phyloP scores from a whole-genome alignment of 2,113 vertebrate genomes.

The Thymallus thymallus region DNA sequence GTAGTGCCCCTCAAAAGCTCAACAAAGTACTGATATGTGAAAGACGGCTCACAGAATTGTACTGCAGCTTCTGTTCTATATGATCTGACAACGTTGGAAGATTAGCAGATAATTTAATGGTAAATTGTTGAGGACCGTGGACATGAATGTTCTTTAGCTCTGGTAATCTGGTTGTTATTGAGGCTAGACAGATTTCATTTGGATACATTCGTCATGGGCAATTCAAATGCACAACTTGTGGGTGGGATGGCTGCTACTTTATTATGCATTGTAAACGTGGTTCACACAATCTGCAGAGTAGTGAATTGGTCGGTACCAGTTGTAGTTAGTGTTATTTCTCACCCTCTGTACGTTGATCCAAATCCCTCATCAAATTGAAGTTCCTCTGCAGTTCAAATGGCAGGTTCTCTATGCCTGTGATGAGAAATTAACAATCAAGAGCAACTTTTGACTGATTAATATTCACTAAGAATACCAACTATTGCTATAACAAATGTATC shows the following conservation, averaged over 20 bases:
- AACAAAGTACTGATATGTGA: too few species aligned
- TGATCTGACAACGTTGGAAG: neutral
- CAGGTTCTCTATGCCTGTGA: slow-evolving; percentile 92
- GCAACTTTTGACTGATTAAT: neutral
- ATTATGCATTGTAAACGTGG: neutral
- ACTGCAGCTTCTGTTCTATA: neutral
- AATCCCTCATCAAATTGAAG: slow-evolving; percentile 95
- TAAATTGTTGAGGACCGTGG: neutral
- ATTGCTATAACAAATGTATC: too few species aligned
- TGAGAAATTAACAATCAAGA: neutral
- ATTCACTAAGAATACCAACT: neutral
- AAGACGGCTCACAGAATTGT: too few species aligned
- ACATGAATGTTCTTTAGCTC: neutral
- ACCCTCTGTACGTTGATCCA: slow-evolving; percentile 97
- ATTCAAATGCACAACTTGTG: neutral
- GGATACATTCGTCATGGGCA: neutral
- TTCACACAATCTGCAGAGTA: too few species aligned
- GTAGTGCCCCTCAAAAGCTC: too few species aligned
- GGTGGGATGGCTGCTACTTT: neutral
- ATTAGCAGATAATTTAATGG: neutral
- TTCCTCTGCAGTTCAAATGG: slow-evolving; percentile 96
- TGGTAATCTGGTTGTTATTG: neutral
- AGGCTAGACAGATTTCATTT: neutral
- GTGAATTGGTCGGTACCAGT: neutral
- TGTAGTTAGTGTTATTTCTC: slow-evolving; percentile 26